Conservation (phyloP, 2,797 vertebrate species). For the Sternarchorhynchus goeldii region DNA sequence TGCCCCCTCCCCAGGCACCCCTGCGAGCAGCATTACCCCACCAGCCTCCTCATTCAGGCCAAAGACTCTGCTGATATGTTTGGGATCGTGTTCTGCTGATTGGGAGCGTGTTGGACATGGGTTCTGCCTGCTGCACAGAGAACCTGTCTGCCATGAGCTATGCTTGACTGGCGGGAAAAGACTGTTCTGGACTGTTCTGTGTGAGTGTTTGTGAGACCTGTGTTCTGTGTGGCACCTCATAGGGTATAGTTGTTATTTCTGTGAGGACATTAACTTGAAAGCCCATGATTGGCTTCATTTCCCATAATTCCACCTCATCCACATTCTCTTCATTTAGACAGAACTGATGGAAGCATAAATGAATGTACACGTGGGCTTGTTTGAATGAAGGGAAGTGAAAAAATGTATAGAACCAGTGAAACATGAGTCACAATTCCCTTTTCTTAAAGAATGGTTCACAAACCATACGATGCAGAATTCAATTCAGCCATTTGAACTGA, state of each 20-base stretch:
- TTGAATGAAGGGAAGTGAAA: too few species aligned
- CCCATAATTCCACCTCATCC: too few species aligned
- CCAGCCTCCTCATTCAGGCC: slow-evolving; percentile 9
- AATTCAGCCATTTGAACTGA: background rate
- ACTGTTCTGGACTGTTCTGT: slow-evolving; percentile 12
- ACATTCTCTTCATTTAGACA: too few species aligned
- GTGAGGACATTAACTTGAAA: too few species aligned
- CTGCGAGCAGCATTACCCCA: slow-evolving; percentile 40
- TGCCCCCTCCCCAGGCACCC: slow-evolving; percentile 48
- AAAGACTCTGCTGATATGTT: slow-evolving; percentile 49
- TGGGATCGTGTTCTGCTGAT: slow-evolving; percentile 67
- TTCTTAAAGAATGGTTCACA: background rate
- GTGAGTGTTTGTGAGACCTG: background rate
- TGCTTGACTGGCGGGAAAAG: slow-evolving; percentile 16
- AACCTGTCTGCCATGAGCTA: slow-evolving; percentile 9
- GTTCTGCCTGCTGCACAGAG: slow-evolving; percentile 81
- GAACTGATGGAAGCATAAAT: too few species aligned
- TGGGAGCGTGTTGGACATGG: slow-evolving; percentile 79
- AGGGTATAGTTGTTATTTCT: too few species aligned
- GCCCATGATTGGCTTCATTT: too few species aligned
- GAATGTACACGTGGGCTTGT: too few species aligned
- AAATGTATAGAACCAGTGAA: too few species aligned
- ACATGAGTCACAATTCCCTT: background rate
- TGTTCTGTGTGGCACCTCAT: too few species aligned
- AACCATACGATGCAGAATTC: background rate